Conservation (phyloP, 2,888 invertebrate genomes). For the Scotopteryx bipunctaria region DNA sequence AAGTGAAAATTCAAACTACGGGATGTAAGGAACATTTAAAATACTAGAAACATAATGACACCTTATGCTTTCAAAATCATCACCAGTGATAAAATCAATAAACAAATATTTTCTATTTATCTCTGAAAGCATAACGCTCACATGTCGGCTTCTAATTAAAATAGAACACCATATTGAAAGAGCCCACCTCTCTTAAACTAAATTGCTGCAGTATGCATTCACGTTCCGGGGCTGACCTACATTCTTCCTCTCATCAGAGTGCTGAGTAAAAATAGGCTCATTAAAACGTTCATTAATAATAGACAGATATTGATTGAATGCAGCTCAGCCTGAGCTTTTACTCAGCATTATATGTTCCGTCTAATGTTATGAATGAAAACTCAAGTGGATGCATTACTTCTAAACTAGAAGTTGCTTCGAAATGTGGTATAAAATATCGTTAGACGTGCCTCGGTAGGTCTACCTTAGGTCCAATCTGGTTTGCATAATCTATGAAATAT, state of each 20-base stretch:
- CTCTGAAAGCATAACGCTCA: slow-evolving; percentile 5
- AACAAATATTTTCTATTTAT: slow-evolving; percentile 7
- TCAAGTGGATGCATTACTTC: background rate
- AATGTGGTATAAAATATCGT: no score
- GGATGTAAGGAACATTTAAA: no score
- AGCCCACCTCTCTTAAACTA: slow-evolving; percentile 34
- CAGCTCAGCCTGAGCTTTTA: background rate
- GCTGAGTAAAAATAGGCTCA: slow-evolving; percentile 51
- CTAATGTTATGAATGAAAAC: background rate
- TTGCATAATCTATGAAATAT: slow-evolving; percentile 10
- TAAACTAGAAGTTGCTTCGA: no score
- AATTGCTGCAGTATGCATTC: slow-evolving; percentile 36
- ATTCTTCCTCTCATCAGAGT: slow-evolving; percentile 35
- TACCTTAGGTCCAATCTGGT: background rate
- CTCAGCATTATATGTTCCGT: no score
- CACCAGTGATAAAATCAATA: background rate
- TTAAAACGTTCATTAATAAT: slow-evolving; percentile 28
- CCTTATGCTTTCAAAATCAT: no score
- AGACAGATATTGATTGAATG: slow-evolving; percentile 16
- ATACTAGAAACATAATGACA: no score
- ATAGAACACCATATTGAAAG: slow-evolving; percentile 39
- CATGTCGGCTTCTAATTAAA: slow-evolving; percentile 29
- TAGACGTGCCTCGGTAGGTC: no score
- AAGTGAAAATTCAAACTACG: no score
- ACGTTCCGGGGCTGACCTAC: slow-evolving; percentile 52